Evolutionary conservation across 92 coral and sea anemone genomes (phyloP), one percentile per base, ranked within the genome.

Genomic region (Galaxea fascicularis): DNA sequence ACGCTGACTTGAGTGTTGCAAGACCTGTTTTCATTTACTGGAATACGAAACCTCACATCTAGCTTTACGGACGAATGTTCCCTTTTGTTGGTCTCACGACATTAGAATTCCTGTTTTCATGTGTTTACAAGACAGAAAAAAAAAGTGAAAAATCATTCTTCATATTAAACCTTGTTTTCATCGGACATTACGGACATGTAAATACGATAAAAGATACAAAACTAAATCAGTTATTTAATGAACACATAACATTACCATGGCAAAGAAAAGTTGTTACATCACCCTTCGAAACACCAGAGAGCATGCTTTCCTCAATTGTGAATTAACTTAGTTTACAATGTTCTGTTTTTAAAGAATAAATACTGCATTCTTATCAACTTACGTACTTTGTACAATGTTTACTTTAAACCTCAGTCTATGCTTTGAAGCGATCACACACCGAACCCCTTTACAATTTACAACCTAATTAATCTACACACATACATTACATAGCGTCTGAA

Each of bases 331-430:
- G 62, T 44, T 77, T 77, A 59, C 28, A 60, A 28, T 45, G 82
- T 53, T 16, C 11, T 15, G 7, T 46, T 5, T 13, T 39, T 77
- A 16, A 57, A 26, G 41, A 17, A 77, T 77, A 77, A 77, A 62
- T 77, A 77, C 11, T 12, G 51, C 11, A 54, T 24, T 13, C 57
- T 35, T 14, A 15, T 58, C 69, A 77, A 30, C 20, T 59, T 25
- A 35, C 15, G 28, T 77, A 77, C 82, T 77, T 77, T 75, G 65
- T 75, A 75, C 80, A 75, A 31, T 20, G 51, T 15, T 30, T 8
- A 27, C 29, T 74, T 27, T 2, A 74, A 75, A 75, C 15, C 45
- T n/a, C 51, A n/a, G 80, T 20, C 20, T 75, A 29, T 39, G 25
- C 77, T 29, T 45, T 45, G 22, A 44, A 27, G 13, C 58, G 44